These are phyloP conservation scores for Drosophila pseudotakahashii DNA, from an alignment of 2,888 invertebrate genomes.

Conservation along the genomic window DNA sequence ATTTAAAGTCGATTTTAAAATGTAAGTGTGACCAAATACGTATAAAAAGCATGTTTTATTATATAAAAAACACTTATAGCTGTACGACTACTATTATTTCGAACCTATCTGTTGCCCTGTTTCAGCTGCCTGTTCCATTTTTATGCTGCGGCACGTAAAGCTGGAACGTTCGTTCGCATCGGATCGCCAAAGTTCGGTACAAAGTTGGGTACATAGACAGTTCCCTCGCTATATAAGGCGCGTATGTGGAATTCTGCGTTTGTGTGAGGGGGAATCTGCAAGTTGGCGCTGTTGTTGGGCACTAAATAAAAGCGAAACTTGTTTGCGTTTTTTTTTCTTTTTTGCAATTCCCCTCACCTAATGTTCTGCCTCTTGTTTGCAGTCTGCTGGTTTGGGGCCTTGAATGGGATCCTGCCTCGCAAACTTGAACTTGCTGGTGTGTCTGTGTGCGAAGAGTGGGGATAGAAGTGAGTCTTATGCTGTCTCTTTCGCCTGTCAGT, in stretches of 20 bases:
- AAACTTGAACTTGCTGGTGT: constrained; percentile 69
- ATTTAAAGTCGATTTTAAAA: background rate
- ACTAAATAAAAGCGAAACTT: constrained; percentile 80
- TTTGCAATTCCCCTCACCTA: constrained; percentile 21
- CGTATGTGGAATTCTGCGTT: constrained; percentile 26
- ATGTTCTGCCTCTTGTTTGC: constrained; percentile 26
- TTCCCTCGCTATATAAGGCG: constrained; percentile 36
- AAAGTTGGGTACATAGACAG: constrained; percentile 45
- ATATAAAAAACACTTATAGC: too few relatives aligned
- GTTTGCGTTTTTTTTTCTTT: constrained; percentile 60
- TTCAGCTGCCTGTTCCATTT: constrained; percentile 70
- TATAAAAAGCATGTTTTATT: background rate
- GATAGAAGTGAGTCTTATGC: constrained; percentile 7
- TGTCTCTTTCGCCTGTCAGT: constrained; percentile 30
- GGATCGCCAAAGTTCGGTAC: constrained; percentile 32
- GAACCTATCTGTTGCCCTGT: constrained; percentile 2
- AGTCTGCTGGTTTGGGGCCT: constrained; percentile 68
- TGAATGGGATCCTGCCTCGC: constrained; percentile 79
- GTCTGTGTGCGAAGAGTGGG: constrained; percentile 42
- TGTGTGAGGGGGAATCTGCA: constrained; percentile 62
- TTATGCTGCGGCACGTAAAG: constrained; percentile 77
- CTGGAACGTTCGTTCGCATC: constrained; percentile 40
- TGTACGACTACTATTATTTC: background rate
- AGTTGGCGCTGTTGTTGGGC: constrained; percentile 69
- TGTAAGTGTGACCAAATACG: background rate